Evolutionary conservation across 2,113 vertebrate genomes (phyloP), one percentile per base, ranked within the genome.

Genomic region (Ochotona princeps): DNA sequence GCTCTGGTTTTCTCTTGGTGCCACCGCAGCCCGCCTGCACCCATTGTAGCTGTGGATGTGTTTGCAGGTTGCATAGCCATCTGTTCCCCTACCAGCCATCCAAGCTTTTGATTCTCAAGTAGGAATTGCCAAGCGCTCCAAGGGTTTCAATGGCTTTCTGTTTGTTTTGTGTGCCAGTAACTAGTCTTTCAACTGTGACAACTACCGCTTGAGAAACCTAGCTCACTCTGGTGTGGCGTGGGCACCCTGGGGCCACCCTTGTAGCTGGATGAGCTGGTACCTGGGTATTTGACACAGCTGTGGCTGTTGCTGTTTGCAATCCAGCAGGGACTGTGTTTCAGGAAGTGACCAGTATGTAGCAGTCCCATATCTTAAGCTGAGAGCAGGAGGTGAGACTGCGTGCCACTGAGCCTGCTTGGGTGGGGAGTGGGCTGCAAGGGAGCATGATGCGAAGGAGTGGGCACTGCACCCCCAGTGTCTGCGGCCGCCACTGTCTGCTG

Each of bases 11-110:
- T 35, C 32, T 81, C 18, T 72, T 47, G 21, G 81, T 54, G 0
- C 85, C 80, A 30, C 17, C 23, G 28, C 60, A 89, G 93, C 57
- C 10, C 49, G 81, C 90, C 67, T 2, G 47, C 63, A 92, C 94
- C 0, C 26, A 0, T 25, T 72, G 84, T 96, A 83, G 97, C 94
- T 92, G 0, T 47, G 65, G 85, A 83, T 93, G 87, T 87, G 65
- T 96, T 96, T 97, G 97, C 96, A 38, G 88, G 85, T 97, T 92
- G 97, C 94, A 95, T 76, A 91, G 90, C 97, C 97, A 97, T 97
- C 97, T 97, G 97, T 96, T 96, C 88, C 82, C 90, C 70, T 81
- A 74, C 94, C 96, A 79, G 75, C 97, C 96, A 79, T 80, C 97
- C 96, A 95, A 92, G 95, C 92, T 60, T 57, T 92, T 84, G 94